Percentiles rank a stretch among this genome's conserved stretches.
phyloP scores from a whole-genome alignment of 2,888 invertebrate species.

The Sabellastarte sp. region DNA sequence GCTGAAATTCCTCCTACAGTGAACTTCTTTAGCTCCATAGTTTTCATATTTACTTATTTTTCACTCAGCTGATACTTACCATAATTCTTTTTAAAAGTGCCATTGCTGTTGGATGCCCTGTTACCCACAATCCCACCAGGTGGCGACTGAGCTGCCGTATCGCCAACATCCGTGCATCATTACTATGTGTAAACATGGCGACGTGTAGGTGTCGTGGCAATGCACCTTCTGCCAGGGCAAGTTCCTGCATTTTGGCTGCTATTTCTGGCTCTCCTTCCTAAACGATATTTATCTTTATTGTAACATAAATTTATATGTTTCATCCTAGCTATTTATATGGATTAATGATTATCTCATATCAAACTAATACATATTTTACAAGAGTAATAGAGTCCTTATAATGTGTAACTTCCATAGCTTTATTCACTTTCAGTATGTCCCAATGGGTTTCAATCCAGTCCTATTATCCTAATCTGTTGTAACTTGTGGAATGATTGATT shows the following conservation, averaged over 20 bases:
- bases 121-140: constrained; percentile 92
- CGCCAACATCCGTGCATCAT: constrained; percentile 78
- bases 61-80: constrained; percentile 69
- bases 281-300: too few species aligned
- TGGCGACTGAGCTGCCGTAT: constrained; percentile 87
- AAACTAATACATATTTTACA: too few species aligned
- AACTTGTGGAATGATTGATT: too few species aligned
- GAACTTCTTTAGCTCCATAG: background rate
- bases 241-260: constrained; percentile 89
- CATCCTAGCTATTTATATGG: too few species aligned
- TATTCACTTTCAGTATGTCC: too few species aligned
- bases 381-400: too few species aligned
- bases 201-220: constrained; percentile 87
- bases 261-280: constrained; percentile 87
- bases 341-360: too few species aligned
- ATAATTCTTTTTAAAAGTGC: constrained; percentile 81
- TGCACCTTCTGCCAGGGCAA: constrained; percentile 95
- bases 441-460: too few species aligned
- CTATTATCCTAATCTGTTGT: too few species aligned
- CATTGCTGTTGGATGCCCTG: constrained; percentile 88
- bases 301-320: too few species aligned
- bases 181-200: constrained; percentile 79
- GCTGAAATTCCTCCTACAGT: background rate
- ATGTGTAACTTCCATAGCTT: too few species aligned
- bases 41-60: too few species aligned